Evolutionary conservation across 2,888 invertebrate genomes (phyloP), one percentile per base, ranked within the genome.

Genomic region (Byasa hedistus): DNA sequence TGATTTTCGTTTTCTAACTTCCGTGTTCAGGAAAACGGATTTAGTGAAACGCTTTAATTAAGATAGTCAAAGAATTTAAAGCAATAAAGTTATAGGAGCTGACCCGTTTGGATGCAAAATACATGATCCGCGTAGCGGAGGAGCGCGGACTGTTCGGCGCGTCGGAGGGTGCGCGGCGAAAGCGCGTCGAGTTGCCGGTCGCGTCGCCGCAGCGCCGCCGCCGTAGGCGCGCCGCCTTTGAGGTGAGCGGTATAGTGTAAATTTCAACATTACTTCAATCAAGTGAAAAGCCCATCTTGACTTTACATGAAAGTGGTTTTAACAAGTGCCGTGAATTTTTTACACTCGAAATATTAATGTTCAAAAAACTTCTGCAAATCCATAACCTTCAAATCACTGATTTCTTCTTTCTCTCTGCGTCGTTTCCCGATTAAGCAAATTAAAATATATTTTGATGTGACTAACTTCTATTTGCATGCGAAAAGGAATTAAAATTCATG

Each of bases 91-190:
- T 52, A 21, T 83, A 94, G 93, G 94, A 95, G 87, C 93, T 96
- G 75, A 95, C 95, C 64, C 93, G 95, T 55, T 92, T 96, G 75
- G 95, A 97, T 82, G 96, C 96, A 7, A 95, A 96, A 82, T 96
- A 95, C 80, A 95, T 97, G 93, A 97, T 97, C 73, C 93, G 95
- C 75, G 95, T 96, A 87, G 96, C 97, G 3, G 96, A 96, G 83
- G 93, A 94, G 54, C 93, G 96, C 68, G 96, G 96, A 0, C 84
- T 97, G 70, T 97, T 97, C 81, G 96, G 95, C 2, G 91, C 71
- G 8, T 71, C 72, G 44, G 84, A 87, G 60, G 82, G 85, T 57
- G 84, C 89, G 70, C 83, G 85, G 69, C 85, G 88, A 71, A 79
- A 84, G 81, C 76, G 89, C 73, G 80, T 82, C 70, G 80, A 79